These are phyloP conservation scores for Tinea semifulvella DNA, from an alignment of 2,888 invertebrate genomes.

Conservation along the genomic window DNA sequence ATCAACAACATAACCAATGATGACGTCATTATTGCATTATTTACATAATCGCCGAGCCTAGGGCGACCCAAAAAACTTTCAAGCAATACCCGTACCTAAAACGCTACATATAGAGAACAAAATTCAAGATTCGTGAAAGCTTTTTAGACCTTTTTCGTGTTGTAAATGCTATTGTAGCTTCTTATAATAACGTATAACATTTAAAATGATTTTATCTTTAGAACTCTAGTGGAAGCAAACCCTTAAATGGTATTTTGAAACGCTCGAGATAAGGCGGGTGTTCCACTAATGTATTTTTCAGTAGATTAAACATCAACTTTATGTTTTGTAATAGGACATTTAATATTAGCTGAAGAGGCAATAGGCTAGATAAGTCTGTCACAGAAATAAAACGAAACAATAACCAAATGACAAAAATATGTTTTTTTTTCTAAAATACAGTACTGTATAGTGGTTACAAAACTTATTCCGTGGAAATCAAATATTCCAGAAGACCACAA, in stretches of 20 bases:
- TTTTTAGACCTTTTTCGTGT: not conserved
- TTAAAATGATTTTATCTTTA: conserved; percentile 28
- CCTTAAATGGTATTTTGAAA: not conserved
- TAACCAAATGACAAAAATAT: too few species aligned
- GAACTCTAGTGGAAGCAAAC: conserved; percentile 2
- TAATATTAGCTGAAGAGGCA: too few species aligned
- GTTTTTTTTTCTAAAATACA: too few species aligned
- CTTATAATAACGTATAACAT: conserved; percentile 34
- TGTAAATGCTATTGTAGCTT: too few species aligned
- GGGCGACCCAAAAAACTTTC: not conserved
- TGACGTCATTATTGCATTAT: conserved; percentile 48
- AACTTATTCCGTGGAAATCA: too few species aligned
- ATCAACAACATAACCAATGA: conserved; percentile 36
- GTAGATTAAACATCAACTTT: conserved; percentile 8
- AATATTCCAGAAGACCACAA: too few species aligned
- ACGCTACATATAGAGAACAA: not conserved
- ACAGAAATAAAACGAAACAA: too few species aligned
- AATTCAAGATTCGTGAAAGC: too few species aligned
- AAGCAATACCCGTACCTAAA: not conserved
- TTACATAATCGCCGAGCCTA: conserved; percentile 35
- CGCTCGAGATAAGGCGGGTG: not conserved
- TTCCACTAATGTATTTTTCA: conserved; percentile 8
- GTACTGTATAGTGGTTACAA: too few species aligned
- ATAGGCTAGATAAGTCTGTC: too few species aligned
- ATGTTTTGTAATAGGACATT: too few species aligned